phyloP scores from a whole-genome alignment of 35 echinoderm and acorn worm genomes.

The Stichopus chloronotus region DNA sequence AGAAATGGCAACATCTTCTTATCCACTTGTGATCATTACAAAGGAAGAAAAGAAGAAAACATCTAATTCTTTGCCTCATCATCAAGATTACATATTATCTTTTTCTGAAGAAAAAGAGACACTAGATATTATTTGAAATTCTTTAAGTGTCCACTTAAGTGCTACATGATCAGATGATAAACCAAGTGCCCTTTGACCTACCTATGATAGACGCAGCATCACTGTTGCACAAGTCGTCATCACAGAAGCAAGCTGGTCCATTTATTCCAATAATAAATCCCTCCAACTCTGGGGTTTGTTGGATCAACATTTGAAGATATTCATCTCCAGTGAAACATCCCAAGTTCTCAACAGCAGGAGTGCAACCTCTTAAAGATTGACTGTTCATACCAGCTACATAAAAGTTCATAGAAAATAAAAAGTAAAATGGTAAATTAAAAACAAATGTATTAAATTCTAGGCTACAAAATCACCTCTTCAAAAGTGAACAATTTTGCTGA shows the following conservation, averaged over 20 bases:
- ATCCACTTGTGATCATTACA: not conserved
- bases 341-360: not conserved
- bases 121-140: too few relatives aligned
- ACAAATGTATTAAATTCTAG: too few relatives aligned
- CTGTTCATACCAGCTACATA: not conserved
- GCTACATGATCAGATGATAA: too few relatives aligned
- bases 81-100: too few relatives aligned
- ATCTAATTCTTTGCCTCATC: too few relatives aligned
- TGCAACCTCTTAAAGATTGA: not conserved
- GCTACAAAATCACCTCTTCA: too few relatives aligned
- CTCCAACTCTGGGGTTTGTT: not conserved
- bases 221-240: not conserved
- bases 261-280: not conserved
- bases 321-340: not conserved
- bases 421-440: not conserved
- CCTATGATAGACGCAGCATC: not conserved
- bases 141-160: too few relatives aligned
- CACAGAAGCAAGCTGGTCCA: conserved; percentile 17
- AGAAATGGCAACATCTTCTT: not conserved
- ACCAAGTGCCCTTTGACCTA: not conserved
- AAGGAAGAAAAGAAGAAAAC: not conserved
- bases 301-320: not conserved
- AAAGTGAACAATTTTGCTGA: too few relatives aligned
- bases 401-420: not conserved
- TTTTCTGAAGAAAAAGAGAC: too few relatives aligned